Evolutionary conservation across 2,888 invertebrate species (phyloP).

Genomic region (Drosophila emarginata): DNA sequence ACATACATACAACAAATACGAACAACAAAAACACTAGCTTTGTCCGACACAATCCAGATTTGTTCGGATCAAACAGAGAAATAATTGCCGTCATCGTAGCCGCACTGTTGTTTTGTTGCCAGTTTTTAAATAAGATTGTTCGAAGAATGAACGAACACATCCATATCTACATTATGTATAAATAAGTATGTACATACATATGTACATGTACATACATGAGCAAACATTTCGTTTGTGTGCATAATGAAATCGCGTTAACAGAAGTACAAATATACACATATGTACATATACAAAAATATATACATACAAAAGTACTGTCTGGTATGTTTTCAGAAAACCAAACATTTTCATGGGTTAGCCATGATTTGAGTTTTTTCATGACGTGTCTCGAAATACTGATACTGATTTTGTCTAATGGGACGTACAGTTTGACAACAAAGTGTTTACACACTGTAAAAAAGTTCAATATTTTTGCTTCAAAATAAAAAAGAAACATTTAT

Average conservation of each 20-base stretch:
- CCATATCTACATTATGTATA: background rate
- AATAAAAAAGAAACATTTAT: too few relatives aligned
- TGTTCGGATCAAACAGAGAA: conserved; percentile 40
- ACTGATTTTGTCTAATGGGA: too few relatives aligned
- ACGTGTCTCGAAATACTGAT: too few relatives aligned
- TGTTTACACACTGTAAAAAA: too few relatives aligned
- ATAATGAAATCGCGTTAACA: background rate
- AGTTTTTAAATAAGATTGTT: conserved; percentile 5
- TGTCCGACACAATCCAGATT: conserved; percentile 57
- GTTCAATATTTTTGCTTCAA: too few relatives aligned
- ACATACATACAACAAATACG: conserved; percentile 37
- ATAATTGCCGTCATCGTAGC: background rate
- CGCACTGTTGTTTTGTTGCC: background rate
- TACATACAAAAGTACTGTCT: too few relatives aligned
- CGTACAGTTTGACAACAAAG: too few relatives aligned
- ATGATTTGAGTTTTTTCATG: too few relatives aligned
- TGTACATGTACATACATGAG: conserved; percentile 10
- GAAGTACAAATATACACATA: too few relatives aligned
- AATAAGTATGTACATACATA: background rate
- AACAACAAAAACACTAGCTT: conserved; percentile 38
- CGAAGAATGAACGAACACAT: conserved; percentile 31
- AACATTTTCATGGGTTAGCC: too few relatives aligned
- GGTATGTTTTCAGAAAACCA: too few relatives aligned
- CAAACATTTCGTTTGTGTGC: background rate
- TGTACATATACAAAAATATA: too few relatives aligned